Evolutionary conservation across 2,113 vertebrate genomes (phyloP).

Genomic region (Thryonomys swinderianus): DNA sequence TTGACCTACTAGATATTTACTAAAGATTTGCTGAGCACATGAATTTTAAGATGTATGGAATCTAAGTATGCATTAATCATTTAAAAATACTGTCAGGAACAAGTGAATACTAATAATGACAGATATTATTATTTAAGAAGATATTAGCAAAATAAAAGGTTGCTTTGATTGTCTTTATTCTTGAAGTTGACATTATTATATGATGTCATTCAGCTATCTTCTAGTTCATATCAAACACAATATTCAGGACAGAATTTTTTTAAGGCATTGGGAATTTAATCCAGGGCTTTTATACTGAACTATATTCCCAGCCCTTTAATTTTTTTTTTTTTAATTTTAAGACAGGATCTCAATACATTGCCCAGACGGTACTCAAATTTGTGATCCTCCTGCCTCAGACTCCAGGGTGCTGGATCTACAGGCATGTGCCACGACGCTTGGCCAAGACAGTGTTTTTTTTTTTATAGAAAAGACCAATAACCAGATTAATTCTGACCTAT

Average conservation of each 20-base stretch:
- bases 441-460: not conserved
- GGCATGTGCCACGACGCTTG: not conserved
- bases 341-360: not conserved
- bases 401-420: not conserved
- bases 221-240: not conserved
- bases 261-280: not conserved
- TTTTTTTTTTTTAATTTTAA: not conserved
- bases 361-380: not conserved
- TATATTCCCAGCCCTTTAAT: not conserved
- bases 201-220: not conserved
- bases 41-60: not conserved
- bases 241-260: not conserved
- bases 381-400: not conserved
- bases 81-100: not conserved
- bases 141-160: not conserved
- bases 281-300: not conserved
- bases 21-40: not conserved
- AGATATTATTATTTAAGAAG: not conserved
- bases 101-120: not conserved
- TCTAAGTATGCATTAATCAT: not conserved
- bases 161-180: not conserved
- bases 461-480: not conserved
- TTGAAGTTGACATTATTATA: not conserved
- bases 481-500: not conserved
- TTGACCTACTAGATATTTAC: not conserved